phyloP scores from a whole-genome alignment of 2,113 vertebrate genomes.

The Hiodon tergisus region DNA sequence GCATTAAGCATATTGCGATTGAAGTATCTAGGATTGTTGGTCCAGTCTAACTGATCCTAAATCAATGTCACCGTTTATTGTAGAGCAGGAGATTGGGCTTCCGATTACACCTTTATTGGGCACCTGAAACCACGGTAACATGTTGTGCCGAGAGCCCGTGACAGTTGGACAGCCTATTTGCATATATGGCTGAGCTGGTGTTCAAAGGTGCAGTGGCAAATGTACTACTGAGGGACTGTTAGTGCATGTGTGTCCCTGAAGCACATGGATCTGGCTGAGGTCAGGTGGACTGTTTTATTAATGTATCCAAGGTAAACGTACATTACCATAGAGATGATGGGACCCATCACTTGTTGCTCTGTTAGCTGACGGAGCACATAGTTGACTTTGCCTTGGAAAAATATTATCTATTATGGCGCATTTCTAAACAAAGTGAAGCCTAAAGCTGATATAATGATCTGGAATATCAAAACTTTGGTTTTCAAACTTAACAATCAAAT shows the following conservation, averaged over 20 bases:
- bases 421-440: no score
- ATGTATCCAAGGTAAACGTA: constrained; percentile 6
- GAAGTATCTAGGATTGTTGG: not conserved
- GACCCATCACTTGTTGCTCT: constrained; percentile 13
- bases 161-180: not conserved
- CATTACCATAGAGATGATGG: constrained; percentile 3
- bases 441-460: no score
- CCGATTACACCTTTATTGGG: not conserved
- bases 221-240: not conserved
- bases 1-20: not conserved
- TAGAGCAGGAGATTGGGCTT: not conserved
- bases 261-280: not conserved
- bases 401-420: no score
- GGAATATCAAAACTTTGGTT: no score
- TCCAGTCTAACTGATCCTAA: not conserved
- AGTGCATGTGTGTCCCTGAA: not conserved
- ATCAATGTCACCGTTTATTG: not conserved
- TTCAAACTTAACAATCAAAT: no score
- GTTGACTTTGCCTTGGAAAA: constrained; percentile 4
- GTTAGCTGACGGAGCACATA: not conserved
- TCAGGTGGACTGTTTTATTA: constrained; percentile 17
- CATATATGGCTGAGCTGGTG: no score
- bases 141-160: not conserved
- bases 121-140: constrained; percentile 3
- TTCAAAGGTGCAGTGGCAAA: not conserved